Conservation (phyloP, 2,113 vertebrate species). For the Tilapia sparmanii region DNA sequence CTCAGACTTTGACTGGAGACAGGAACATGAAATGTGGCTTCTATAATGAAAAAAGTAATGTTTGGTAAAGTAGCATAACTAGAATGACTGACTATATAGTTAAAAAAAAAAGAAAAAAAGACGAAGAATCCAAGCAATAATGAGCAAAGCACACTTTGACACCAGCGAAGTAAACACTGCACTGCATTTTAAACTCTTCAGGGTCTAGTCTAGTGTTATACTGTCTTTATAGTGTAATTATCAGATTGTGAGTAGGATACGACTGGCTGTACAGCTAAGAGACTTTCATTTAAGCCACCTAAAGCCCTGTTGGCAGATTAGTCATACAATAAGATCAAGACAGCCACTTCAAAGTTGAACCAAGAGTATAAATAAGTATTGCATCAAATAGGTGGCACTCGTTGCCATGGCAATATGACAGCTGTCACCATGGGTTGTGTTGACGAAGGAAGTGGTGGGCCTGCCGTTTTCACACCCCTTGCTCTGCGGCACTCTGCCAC, state of each 20-base stretch:
- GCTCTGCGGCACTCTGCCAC: neutral
- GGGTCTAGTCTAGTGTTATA: neutral
- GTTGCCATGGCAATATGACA: slow-evolving; percentile 48
- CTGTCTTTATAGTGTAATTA: neutral
- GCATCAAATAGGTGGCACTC: slow-evolving; percentile 20
- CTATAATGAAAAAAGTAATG: neutral
- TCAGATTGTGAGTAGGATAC: neutral
- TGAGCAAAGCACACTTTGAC: neutral
- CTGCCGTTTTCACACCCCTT: slow-evolving; percentile 42
- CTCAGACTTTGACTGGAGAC: neutral
- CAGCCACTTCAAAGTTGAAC: slow-evolving; percentile 36
- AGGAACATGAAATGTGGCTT: neutral
- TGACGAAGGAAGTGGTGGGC: slow-evolving; percentile 16
- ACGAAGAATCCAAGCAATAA: neutral
- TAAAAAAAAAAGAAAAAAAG: neutral
- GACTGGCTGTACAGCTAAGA: neutral
- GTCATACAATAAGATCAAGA: slow-evolving; percentile 21
- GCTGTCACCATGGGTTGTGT: slow-evolving; percentile 46
- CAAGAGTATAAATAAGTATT: slow-evolving; percentile 50
- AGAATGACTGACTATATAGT: neutral
- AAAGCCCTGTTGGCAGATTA: slow-evolving; percentile 1
- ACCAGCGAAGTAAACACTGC: neutral
- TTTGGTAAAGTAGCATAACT: neutral
- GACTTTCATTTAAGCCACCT: neutral
- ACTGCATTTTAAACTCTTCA: neutral